Conservation (phyloP, 2,888 invertebrate genomes). For the Lymantria dispar region DNA sequence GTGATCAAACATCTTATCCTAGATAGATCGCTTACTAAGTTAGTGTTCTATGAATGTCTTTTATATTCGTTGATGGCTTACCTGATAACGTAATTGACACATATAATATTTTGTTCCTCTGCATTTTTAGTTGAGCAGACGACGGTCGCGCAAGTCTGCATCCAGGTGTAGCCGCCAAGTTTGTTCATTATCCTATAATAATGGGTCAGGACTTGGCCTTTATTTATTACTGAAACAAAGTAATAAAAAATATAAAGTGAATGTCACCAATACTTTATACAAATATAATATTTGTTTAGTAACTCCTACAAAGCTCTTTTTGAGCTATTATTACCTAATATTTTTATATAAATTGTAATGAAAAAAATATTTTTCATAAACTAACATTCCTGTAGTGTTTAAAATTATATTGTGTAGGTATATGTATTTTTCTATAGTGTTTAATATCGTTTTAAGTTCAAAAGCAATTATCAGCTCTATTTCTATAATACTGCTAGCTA, state of each 20-base stretch:
- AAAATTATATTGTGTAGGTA: too few relatives aligned
- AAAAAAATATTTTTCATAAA: too few relatives aligned
- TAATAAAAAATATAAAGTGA: too few relatives aligned
- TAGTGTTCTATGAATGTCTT: too few relatives aligned
- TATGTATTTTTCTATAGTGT: neutral
- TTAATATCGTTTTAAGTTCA: neutral
- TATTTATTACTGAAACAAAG: conserved; percentile 91
- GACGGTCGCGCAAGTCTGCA: conserved; percentile 98
- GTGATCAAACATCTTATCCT: too few relatives aligned
- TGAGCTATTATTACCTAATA: too few relatives aligned
- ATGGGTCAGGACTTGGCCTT: conserved; percentile 97
- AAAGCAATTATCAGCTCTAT: neutral
- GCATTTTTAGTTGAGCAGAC: conserved; percentile 97
- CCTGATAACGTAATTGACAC: conserved; percentile 98
- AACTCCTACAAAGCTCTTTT: too few relatives aligned
- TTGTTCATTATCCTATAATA: conserved; percentile 98
- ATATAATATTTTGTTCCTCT: conserved; percentile 98
- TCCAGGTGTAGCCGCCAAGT: conserved; percentile 97
- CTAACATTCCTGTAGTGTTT: too few relatives aligned
- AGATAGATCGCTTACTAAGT: too few relatives aligned
- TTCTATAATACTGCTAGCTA: neutral
- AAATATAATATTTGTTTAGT: too few relatives aligned
- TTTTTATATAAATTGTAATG: too few relatives aligned
- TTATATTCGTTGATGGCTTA: conserved; percentile 55
- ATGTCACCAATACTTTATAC: too few relatives aligned